phyloP scores from a whole-genome alignment of 2,888 invertebrate genomes.

The Altica lythri region DNA sequence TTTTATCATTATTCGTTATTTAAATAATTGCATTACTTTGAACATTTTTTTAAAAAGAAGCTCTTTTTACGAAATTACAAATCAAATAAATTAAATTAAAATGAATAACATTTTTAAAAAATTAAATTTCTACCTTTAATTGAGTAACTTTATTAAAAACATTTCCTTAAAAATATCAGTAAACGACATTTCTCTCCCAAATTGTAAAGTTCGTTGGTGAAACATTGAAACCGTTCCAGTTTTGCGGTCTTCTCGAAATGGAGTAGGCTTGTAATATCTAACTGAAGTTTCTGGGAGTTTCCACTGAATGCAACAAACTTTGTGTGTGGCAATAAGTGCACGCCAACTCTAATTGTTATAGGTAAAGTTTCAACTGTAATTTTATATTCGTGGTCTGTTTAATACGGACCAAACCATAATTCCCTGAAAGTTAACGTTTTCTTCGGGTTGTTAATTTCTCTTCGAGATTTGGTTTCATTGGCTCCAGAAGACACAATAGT shows the following conservation, averaged over 20 bases:
- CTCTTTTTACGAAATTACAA: too few relatives aligned
- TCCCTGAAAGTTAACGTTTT: conserved; percentile 43
- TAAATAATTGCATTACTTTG: too few relatives aligned
- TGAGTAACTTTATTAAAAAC: too few relatives aligned
- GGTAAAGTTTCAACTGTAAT: conserved; percentile 49
- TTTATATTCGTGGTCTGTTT: conserved; percentile 51
- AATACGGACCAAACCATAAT: conserved; percentile 47
- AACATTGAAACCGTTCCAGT: conserved; percentile 15
- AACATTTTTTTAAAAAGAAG: too few relatives aligned
- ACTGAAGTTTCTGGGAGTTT: conserved; percentile 34
- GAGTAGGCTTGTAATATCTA: conserved; percentile 38
- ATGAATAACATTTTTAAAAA: too few relatives aligned
- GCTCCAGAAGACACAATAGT: conserved; percentile 7
- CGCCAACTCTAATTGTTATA: conserved; percentile 51
- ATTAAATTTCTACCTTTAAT: too few relatives aligned
- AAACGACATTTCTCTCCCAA: not conserved
- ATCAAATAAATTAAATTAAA: too few relatives aligned
- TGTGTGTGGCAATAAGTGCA: conserved; percentile 44
- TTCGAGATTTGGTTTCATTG: conserved; percentile 31
- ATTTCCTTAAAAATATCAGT: too few relatives aligned
- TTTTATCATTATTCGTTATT: too few relatives aligned
- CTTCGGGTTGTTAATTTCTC: conserved; percentile 41
- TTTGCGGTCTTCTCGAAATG: conserved; percentile 32
- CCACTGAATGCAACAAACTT: conserved; percentile 37
- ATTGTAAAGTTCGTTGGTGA: not conserved